Evolutionary conservation across 2,888 invertebrate species (phyloP).

Genomic region (Drosophila setosimentum): DNA sequence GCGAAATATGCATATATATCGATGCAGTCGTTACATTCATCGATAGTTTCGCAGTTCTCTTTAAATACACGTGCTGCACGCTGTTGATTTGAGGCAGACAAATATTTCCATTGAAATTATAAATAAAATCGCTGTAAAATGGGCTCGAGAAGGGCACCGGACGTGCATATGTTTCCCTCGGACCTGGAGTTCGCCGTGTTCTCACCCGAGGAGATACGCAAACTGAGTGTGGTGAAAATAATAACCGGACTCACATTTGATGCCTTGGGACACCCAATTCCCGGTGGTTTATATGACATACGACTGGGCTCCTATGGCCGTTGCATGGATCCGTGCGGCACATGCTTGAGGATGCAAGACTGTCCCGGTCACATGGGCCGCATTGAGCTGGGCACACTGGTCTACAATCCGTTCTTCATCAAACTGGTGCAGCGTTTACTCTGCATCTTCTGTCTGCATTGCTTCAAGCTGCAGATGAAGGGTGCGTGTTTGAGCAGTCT

Average conservation of each 20-base stretch:
- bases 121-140: slow-evolving; percentile 42
- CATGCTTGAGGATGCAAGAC: slow-evolving; percentile 89
- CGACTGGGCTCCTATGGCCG: slow-evolving; percentile 88
- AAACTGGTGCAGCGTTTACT: slow-evolving; percentile 90
- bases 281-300: slow-evolving; percentile 96
- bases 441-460: slow-evolving; percentile 89
- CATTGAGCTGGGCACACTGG: slow-evolving; percentile 94
- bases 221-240: slow-evolving; percentile 93
- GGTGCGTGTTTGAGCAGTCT: slow-evolving; percentile 83
- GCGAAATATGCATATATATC: slow-evolving; percentile 2
- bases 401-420: slow-evolving; percentile 96
- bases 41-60: slow-evolving; percentile 14
- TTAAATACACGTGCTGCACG: slow-evolving; percentile 50
- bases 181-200: slow-evolving; percentile 90
- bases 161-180: slow-evolving; percentile 82
- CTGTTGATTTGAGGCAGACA: background rate
- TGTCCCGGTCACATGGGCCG: slow-evolving; percentile 98
- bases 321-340: slow-evolving; percentile 89
- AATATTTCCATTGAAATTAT: slow-evolving; percentile 3
- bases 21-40: background rate
- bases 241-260: slow-evolving; percentile 93
- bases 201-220: slow-evolving; percentile 90
- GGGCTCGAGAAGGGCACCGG: slow-evolving; percentile 59
- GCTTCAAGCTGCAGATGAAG: slow-evolving; percentile 89
- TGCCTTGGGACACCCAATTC: slow-evolving; percentile 91